Evolutionary conservation across 2,113 vertebrate species (phyloP), one percentile per base, ranked within the genome.

Genomic region (Rhodinocichla rosea): DNA sequence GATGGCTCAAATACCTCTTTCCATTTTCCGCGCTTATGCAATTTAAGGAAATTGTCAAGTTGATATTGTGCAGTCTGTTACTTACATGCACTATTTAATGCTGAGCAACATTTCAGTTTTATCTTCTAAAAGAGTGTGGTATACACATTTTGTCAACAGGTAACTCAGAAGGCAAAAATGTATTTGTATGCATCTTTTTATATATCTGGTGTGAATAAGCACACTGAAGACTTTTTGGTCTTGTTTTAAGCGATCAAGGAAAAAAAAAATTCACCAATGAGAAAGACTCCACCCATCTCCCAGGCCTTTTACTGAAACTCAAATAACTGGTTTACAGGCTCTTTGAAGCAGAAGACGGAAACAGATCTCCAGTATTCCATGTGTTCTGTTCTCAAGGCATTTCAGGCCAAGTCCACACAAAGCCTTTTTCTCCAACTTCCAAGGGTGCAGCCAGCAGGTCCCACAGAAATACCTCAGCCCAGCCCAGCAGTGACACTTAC

Each of bases 1-100:
- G 96, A 95, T 95, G 96, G 95, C 96, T 91, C 94, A 97, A 92
- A 95, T 73, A 91, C 35, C 33, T 92, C 83, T 95, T 83, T 63
- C 56, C 92, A 89, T 75, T 90, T 81, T 57, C 81, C 33, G 63
- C 0, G 3, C 57, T 95, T 95, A 90, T 6, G 83, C 80, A 94
- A 90, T 88, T 88, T 33, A 64, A 75, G 76, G 57, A 45, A 52
- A 86, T 7, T 59, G 22, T 44, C 71, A 77, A 68, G 19, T 50
- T 83, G 71, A 39, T 59, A 35, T 19, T 56, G 32, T 60, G 40
- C 49, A 56, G 80, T 87, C 53, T 86, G 64, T 32, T 90, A 74
- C 47, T 75, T 60, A 49, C 6, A 35, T 1, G 23, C 33, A 81
- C 55, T 57, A 30, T 45, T 62, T 86, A 50, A 62, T 16, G 15